phyloP scores from a whole-genome alignment of 2,888 invertebrate species.

The Mythimna loreyi region DNA sequence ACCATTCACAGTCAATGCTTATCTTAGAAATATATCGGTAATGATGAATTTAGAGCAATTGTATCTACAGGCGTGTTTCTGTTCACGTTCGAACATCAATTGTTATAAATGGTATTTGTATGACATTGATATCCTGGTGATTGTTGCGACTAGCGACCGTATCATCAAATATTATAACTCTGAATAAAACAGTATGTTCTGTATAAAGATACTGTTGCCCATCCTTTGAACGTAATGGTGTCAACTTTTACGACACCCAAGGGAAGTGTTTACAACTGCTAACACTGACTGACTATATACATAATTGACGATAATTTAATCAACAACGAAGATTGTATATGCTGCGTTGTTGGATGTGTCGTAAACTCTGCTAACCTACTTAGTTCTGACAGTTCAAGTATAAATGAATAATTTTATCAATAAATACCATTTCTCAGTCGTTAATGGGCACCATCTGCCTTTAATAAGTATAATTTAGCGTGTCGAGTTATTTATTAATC shows the following conservation, averaged over 20 bases:
- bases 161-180: conserved; percentile 9
- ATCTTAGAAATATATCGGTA: conserved; percentile 64
- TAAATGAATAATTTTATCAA: conserved; percentile 38
- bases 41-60: conserved; percentile 59
- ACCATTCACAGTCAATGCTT: conserved; percentile 49
- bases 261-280: conserved; percentile 40
- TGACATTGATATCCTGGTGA: conserved; percentile 38
- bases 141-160: conserved; percentile 15
- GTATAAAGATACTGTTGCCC: conserved; percentile 22
- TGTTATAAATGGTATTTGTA: conserved; percentile 47
- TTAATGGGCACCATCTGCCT: conserved; percentile 45
- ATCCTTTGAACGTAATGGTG: conserved; percentile 18
- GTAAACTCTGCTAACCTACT: conserved; percentile 49
- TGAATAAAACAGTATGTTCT: conserved; percentile 22
- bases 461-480: conserved; percentile 35
- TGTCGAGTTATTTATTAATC: conserved; percentile 25
- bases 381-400: conserved; percentile 21
- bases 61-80: conserved; percentile 35
- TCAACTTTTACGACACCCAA: conserved; percentile 45
- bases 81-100: conserved; percentile 39
- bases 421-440: conserved; percentile 22
- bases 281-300: conserved; percentile 47
- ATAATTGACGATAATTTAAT: conserved; percentile 58
- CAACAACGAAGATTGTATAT: conserved; percentile 41
- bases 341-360: conserved; percentile 34